Evolutionary conservation across 2,888 invertebrate genomes (phyloP).

Genomic region (Ennomos fuscantarius): DNA sequence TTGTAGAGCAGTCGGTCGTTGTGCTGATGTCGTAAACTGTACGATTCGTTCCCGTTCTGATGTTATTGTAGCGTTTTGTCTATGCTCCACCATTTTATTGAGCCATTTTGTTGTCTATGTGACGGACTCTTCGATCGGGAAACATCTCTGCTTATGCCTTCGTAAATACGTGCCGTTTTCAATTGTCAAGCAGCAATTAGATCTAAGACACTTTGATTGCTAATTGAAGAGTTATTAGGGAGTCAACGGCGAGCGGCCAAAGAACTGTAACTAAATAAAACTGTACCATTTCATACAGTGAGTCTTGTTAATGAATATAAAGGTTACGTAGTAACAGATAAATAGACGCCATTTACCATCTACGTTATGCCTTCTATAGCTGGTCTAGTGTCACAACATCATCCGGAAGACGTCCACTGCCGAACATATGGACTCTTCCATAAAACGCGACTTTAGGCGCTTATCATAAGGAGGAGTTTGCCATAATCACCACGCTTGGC

Average conservation of each 20-base stretch:
- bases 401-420: no score
- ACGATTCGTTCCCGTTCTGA: constrained; percentile 84
- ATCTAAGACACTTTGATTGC: constrained; percentile 25
- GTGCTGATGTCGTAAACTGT: constrained; percentile 82
- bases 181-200: constrained; percentile 22
- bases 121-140: constrained; percentile 60
- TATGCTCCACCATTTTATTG: constrained; percentile 83
- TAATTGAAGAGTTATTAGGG: constrained; percentile 19
- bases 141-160: constrained; percentile 65
- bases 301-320: no score
- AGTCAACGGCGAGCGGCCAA: constrained; percentile 4
- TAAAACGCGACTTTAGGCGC: no score
- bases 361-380: background rate
- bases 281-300: background rate
- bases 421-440: no score
- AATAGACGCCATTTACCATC: background rate
- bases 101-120: constrained; percentile 77
- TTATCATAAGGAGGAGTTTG: no score
- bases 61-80: constrained; percentile 85
- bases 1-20: constrained; percentile 84
- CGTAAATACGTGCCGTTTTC: constrained; percentile 44
- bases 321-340: no score
- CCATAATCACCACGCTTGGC: no score
- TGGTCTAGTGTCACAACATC: no score
- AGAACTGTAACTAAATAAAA: background rate